Base-by-base conservation (phyloP, 2,888 invertebrate genomes). In the Isotomurus palustris region DNA sequence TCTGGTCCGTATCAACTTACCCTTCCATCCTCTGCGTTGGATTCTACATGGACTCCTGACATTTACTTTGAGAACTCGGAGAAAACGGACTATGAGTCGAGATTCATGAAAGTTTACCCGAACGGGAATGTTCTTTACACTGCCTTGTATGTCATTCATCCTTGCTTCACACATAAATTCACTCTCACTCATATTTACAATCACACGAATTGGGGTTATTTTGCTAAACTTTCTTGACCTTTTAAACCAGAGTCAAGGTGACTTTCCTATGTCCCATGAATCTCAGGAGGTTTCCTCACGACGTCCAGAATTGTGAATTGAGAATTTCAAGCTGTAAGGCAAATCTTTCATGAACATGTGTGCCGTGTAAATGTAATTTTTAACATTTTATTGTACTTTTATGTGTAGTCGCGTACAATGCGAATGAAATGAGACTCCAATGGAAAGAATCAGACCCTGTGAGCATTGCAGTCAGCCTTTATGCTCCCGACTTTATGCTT, bases 41-140 rank as follows among this genome's bases (percentile, higher is more conserved):
- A 74, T 50, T 72, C 73, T 29, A 71, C 78, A 2, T 78, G 78
- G 78, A 73, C 75, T 24, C 78, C 78, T 1, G 78, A 78, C 62
- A 71, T 77, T 14, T 78, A 76, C 62, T 75, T 76, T 62, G 72
- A 77, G 59, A 78, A 77, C 45, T 78, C 78, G 68, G 76, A 76
- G 63, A 72, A 73, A 49, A 77, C 76, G 14, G 73, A 74, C 57
- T 3, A 5, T 4, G 8, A 21, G 4, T 14, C 21, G 10, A 43
- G 22, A 19, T 22, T 43, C 19, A 12, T 43, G 3, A 8, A 14
- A 24, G 75, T 8, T 48, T 49, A 25, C 22, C 49, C 50, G 6
- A 51, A 28, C n/a, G 58, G 56, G 40, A 56, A 56, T 25, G 45
- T 60, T 6, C 14, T 36, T 8, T 43, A 48, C 14, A 55, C 45